Percentiles rank a stretch among this genome's conserved stretches.
These are phyloP conservation scores for Leptinotarsa juncta DNA, from an alignment of 2,888 invertebrate species.

Conservation along the genomic window DNA sequence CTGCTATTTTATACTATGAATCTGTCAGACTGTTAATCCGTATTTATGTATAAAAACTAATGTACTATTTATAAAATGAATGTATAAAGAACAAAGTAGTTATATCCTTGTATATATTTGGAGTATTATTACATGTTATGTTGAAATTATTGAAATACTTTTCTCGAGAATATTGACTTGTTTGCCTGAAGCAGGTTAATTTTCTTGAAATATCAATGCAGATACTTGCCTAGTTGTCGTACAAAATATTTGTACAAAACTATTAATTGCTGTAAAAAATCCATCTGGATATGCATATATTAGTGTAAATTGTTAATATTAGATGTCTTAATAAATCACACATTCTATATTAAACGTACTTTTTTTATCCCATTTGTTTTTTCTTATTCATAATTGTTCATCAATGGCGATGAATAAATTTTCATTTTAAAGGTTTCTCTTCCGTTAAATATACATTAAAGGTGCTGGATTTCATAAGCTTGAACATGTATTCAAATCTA, in stretches of 20 bases:
- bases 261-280: constrained; percentile 57
- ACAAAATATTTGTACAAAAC: constrained; percentile 56
- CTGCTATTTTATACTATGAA: constrained; percentile 17
- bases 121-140: constrained; percentile 42
- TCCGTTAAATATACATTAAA: too few relatives aligned
- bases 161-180: constrained; percentile 16
- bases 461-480: too few relatives aligned
- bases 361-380: background rate
- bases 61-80: constrained; percentile 54
- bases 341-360: constrained; percentile 55
- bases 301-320: constrained; percentile 65
- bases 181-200: constrained; percentile 17
- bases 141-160: constrained; percentile 25
- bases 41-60: constrained; percentile 22
- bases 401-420: too few relatives aligned
- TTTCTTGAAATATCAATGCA: constrained; percentile 27
- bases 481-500: too few relatives aligned
- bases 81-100: constrained; percentile 50
- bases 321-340: constrained; percentile 63
- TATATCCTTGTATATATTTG: constrained; percentile 51
- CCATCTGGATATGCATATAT: constrained; percentile 52
- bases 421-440: too few relatives aligned
- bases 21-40: constrained; percentile 26
- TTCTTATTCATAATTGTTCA: too few relatives aligned
- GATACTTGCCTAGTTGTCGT: constrained; percentile 50